Percentiles rank a stretch among this genome's conserved stretches.
phyloP scores from a whole-genome alignment of 1,140 invertebrate species.

The Aplysia californica region DNA sequence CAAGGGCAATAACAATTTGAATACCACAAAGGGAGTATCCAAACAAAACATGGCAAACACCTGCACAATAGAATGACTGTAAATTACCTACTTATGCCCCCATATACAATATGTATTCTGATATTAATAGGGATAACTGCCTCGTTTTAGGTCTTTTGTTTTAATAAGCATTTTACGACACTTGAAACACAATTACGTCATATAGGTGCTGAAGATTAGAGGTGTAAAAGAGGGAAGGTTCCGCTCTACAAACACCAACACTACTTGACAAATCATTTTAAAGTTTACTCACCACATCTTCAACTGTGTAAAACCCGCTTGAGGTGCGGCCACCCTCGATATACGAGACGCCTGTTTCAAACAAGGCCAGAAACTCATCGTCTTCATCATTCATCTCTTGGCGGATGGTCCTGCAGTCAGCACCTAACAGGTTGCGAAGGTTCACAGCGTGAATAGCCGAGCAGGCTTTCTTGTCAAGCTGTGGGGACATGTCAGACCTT shows the following conservation, averaged over 20 bases:
- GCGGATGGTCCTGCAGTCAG: conserved; percentile 94
- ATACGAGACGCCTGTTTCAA: conserved; percentile 93
- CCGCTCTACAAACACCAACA: too few relatives aligned
- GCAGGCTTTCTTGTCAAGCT: conserved; percentile 96
- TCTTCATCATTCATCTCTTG: conserved; percentile 98
- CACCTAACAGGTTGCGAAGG: conserved; percentile 94
- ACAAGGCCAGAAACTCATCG: conserved; percentile 94
- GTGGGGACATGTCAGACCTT: conserved; percentile 21
- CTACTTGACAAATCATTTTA: too few relatives aligned
- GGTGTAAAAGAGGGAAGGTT: too few relatives aligned
- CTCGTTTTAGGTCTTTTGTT: too few relatives aligned
- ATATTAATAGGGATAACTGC: too few relatives aligned
- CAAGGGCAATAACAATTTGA: neutral
- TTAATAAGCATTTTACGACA: too few relatives aligned
- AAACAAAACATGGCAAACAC: too few relatives aligned
- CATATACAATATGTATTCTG: too few relatives aligned
- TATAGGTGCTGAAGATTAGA: too few relatives aligned
- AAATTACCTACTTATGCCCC: too few relatives aligned
- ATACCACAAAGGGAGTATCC: neutral
- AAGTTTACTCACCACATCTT: conserved; percentile 71
- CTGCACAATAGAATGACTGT: neutral
- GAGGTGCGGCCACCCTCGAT: conserved; percentile 96
- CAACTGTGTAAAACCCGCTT: conserved; percentile 97
- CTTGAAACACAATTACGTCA: too few relatives aligned
- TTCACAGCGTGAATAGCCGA: conserved; percentile 99